phyloP scores from a whole-genome alignment of 2,113 vertebrate species.

The Oenanthe oenanthe region DNA sequence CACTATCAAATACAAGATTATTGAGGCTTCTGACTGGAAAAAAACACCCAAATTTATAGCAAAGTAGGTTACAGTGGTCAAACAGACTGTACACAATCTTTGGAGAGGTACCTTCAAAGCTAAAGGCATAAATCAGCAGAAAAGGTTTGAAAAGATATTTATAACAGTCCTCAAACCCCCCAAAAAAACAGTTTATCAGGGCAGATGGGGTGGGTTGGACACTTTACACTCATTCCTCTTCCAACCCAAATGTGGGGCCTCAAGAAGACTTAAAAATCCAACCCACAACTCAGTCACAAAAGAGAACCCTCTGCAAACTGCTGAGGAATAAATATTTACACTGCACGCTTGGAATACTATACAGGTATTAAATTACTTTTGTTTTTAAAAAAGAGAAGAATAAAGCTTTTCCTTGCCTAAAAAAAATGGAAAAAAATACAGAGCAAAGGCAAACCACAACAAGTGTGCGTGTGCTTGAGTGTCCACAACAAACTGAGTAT shows the following conservation, averaged over 20 bases:
- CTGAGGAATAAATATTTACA: slow-evolving; percentile 81
- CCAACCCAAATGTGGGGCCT: slow-evolving; percentile 29
- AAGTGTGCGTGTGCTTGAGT: neutral
- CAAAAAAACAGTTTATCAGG: neutral
- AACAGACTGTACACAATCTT: neutral
- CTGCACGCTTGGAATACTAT: slow-evolving; percentile 76
- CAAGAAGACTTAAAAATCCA: slow-evolving; percentile 62
- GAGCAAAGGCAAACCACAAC: slow-evolving; percentile 40
- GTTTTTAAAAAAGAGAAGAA: slow-evolving; percentile 39
- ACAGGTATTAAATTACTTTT: slow-evolving; percentile 78
- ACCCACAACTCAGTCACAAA: slow-evolving; percentile 38
- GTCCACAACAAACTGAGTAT: neutral
- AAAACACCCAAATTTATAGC: neutral
- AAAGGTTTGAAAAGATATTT: slow-evolving; percentile 14
- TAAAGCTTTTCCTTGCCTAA: slow-evolving; percentile 8
- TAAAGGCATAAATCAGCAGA: neutral
- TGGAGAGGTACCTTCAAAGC: neutral
- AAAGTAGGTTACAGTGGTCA: neutral
- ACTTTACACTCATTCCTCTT: slow-evolving; percentile 66
- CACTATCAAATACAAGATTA: neutral
- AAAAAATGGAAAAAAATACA: neutral
- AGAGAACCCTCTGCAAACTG: slow-evolving; percentile 59
- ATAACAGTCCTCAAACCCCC: neutral
- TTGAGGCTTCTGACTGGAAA: neutral
- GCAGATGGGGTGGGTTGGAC: slow-evolving; percentile 59